phyloP scores from a whole-genome alignment of 2,888 invertebrate species.

The Mimumesa dahlbomi region DNA sequence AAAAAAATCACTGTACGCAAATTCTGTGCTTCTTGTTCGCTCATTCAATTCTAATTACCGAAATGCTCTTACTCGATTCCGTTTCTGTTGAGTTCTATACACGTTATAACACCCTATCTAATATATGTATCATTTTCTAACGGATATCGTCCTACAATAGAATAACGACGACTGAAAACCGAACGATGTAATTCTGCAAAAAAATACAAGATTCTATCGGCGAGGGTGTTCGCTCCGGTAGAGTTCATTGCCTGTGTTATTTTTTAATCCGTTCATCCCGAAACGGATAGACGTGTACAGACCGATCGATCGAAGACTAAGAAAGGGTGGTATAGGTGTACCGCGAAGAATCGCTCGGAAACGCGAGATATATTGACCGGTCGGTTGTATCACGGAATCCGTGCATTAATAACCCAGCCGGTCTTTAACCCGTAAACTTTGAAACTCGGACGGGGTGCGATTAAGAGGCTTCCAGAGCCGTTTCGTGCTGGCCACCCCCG shows the following conservation, averaged over 20 bases:
- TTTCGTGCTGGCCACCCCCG: slow-evolving; percentile 62
- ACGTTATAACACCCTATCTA: too few species aligned
- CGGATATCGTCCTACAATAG: too few species aligned
- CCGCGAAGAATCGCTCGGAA: slow-evolving; percentile 65
- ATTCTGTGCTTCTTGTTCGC: too few species aligned
- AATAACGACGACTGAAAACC: too few species aligned
- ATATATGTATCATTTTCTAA: too few species aligned
- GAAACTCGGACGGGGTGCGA: slow-evolving; percentile 72
- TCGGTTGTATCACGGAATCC: slow-evolving; percentile 70
- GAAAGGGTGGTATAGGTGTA: slow-evolving; percentile 16
- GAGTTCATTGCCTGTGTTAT: slow-evolving; percentile 10
- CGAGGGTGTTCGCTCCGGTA: too few species aligned
- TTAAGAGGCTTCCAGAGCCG: slow-evolving; percentile 68
- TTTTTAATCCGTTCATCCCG: not conserved
- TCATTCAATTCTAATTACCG: too few species aligned
- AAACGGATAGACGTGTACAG: slow-evolving; percentile 13
- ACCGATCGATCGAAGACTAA: slow-evolving; percentile 53
- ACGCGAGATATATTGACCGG: slow-evolving; percentile 69
- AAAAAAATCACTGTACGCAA: too few species aligned
- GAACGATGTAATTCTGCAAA: too few species aligned
- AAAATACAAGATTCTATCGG: too few species aligned
- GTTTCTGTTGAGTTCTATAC: too few species aligned
- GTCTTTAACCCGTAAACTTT: slow-evolving; percentile 73
- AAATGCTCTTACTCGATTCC: too few species aligned
- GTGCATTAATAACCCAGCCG: slow-evolving; percentile 73